A percentile compares a stretch with the other conserved stretches of the same genome.
Evolutionary conservation across 2,888 invertebrate species (phyloP).

Genomic region (Lasioglossum vierecki): DNA sequence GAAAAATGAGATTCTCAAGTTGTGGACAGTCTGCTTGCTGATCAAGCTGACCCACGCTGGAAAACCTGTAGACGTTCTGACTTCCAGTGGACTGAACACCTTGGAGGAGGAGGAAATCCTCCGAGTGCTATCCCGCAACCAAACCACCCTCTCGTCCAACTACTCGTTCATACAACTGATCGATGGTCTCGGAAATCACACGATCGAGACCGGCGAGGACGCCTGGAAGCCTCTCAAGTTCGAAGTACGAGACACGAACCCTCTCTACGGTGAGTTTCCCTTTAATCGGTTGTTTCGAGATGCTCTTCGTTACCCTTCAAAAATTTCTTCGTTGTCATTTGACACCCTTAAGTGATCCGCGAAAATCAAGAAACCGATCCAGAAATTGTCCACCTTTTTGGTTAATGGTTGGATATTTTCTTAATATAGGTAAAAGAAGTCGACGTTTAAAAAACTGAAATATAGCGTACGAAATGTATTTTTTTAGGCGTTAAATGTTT

Average conservation of each 20-base stretch:
- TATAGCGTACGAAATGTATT: neutral
- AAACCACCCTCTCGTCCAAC: constrained; percentile 71
- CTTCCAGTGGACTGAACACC: constrained; percentile 59
- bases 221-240: constrained; percentile 49
- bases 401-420: neutral
- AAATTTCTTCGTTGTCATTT: neutral
- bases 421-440: no score
- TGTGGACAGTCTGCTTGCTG: constrained; percentile 45
- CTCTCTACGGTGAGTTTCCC: constrained; percentile 76
- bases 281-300: neutral
- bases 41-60: constrained; percentile 55
- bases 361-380: neutral
- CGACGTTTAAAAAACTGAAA: neutral
- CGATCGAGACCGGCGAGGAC: constrained; percentile 41
- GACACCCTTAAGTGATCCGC: neutral
- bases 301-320: neutral
- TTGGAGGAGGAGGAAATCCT: constrained; percentile 79
- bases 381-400: neutral
- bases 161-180: constrained; percentile 77
- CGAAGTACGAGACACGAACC: constrained; percentile 67
- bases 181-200: constrained; percentile 65
- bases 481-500: neutral
- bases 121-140: constrained; percentile 72
- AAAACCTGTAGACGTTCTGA: constrained; percentile 75
- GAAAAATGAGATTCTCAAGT: constrained; percentile 38